Base-by-base conservation (phyloP, 2,797 vertebrate species). In the Manis crassicaudata region DNA sequence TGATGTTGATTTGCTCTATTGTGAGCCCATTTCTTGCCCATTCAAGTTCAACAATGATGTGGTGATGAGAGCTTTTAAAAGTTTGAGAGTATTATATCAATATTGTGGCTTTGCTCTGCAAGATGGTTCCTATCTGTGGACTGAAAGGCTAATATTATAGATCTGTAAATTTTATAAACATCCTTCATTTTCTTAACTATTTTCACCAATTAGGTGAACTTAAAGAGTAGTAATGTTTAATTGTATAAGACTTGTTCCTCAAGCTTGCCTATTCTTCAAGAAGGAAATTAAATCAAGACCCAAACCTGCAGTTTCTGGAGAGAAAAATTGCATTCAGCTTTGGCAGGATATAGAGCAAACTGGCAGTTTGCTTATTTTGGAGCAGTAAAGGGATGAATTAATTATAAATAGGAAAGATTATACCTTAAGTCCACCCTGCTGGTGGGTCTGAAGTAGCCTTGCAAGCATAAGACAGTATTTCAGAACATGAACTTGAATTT, bases 21-120 rank as follows among this genome's bases (percentile, higher is more conserved):
- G 27, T 27, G 18, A 94, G 62, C 32, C 62, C 63, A 68, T 62
- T 77, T 92, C 12, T 63, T 88, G 46, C 32, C 56, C 70, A 63
- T 10, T 23, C 25, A 2, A 32, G 1, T 54, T 56, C 58, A 76
- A 37, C 65, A 70, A 60, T 70, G 70, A 95, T 46, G 67, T 5
- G 90, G 6, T 65, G 43, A n/a, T 86, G 75, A 21, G 10, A 32
- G 29, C 40, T 92, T 95, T 88, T 43, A 89, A 92, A 97, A 87
- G 43, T 27, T 54, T 63, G 12, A 11, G 16, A 86, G n/a, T 65
- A 75, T 62, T 83, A 16, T 37, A 84, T 46, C 23, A 68, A 68
- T 23, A 92, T n/a, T 21, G 13, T 4, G 20, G 23, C 29, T 86
- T 87, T 68, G 8, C 75, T 63, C 50, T 54, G 62, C 1, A 32